Conservation (phyloP, 2,113 vertebrate genomes). For the Passer domesticus region DNA sequence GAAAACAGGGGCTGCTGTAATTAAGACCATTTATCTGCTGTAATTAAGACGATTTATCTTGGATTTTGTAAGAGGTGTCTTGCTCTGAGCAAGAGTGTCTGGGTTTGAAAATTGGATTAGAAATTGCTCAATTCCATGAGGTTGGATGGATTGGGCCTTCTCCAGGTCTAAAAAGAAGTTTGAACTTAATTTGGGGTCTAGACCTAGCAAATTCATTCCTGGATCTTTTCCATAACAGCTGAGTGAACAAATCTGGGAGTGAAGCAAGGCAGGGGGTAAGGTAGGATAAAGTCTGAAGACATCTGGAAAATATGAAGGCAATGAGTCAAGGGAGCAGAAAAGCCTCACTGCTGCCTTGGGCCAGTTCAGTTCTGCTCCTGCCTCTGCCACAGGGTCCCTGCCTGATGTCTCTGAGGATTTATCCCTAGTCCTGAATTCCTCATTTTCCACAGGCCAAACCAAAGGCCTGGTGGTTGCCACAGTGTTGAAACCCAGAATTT, state of each 20-base stretch:
- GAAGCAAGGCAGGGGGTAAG: background rate
- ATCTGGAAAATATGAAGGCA: background rate
- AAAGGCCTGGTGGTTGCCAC: background rate
- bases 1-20: background rate
- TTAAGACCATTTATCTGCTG: background rate
- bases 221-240: background rate
- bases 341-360: background rate
- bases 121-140: background rate
- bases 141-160: background rate
- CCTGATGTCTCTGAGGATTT: background rate
- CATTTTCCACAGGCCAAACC: background rate
- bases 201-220: background rate
- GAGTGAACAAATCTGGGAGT: background rate
- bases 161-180: background rate
- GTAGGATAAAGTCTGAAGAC: background rate
- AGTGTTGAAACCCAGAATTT: background rate
- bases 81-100: background rate
- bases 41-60: background rate
- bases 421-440: background rate
- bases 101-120: background rate
- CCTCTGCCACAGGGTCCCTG: background rate
- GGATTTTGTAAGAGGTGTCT: background rate
- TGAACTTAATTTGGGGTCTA: background rate
- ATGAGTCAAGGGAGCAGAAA: background rate
- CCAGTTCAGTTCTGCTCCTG: background rate